These are phyloP conservation scores for Drosophila triauraria DNA, from an alignment of 1,140 invertebrate species.

Conservation along the genomic window DNA sequence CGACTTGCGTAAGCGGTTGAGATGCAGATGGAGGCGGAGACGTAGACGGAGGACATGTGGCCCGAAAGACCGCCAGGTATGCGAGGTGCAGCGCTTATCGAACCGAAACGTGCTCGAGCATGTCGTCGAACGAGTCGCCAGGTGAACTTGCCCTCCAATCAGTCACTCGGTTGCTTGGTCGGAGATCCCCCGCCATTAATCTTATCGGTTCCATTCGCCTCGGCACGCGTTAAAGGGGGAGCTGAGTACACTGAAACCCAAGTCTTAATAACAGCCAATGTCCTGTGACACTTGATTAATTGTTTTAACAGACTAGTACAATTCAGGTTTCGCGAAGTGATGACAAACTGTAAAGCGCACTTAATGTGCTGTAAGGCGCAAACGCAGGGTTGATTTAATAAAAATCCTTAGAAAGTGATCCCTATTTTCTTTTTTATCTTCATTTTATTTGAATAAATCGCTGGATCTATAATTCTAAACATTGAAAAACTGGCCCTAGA, in stretches of 20 bases:
- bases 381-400: too few relatives aligned
- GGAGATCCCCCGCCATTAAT: constrained; percentile 31
- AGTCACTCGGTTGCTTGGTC: constrained; percentile 15
- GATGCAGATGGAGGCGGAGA: constrained; percentile 9
- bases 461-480: too few relatives aligned
- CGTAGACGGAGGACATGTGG: constrained; percentile 21
- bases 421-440: too few relatives aligned
- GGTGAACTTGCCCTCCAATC: constrained; percentile 35
- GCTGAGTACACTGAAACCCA: background rate
- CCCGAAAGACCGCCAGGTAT: constrained; percentile 26
- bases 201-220: constrained; percentile 21
- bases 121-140: constrained; percentile 36
- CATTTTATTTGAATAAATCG: too few relatives aligned
- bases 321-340: too few relatives aligned
- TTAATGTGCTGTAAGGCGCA: too few relatives aligned
- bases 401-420: too few relatives aligned
- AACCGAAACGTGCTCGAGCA: constrained; percentile 63
- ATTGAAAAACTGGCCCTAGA: too few relatives aligned
- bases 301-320: too few relatives aligned
- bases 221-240: constrained; percentile 22
- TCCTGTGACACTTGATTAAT: background rate
- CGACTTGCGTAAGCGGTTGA: constrained; percentile 69
- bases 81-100: constrained; percentile 48
- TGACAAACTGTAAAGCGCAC: too few relatives aligned
- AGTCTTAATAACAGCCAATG: background rate